These are phyloP conservation scores for Agrochola circellaris DNA, from an alignment of 2,888 invertebrate genomes.

Conservation along the genomic window DNA sequence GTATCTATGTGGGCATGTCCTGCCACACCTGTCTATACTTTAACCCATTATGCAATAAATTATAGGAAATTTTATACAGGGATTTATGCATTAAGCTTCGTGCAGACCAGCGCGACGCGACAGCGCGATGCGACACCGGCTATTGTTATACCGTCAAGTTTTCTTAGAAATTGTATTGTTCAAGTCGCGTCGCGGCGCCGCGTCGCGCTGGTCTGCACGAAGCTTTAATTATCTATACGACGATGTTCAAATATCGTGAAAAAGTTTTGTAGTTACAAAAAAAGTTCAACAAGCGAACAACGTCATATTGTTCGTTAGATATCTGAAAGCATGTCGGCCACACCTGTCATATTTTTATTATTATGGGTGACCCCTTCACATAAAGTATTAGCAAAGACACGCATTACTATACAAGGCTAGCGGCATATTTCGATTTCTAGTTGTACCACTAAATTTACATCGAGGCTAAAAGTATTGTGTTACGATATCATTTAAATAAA, in stretches of 20 bases:
- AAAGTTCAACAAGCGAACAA: not conserved
- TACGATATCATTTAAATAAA: constrained; percentile 60
- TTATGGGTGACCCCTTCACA: not conserved
- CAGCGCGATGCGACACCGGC: too few species aligned
- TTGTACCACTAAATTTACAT: constrained; percentile 26
- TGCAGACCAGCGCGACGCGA: too few species aligned
- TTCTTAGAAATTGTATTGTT: too few species aligned
- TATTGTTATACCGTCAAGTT: too few species aligned
- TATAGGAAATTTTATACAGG: not conserved
- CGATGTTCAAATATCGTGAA: not conserved
- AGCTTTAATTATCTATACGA: not conserved
- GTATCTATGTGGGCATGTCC: not conserved
- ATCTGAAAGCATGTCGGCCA: not conserved
- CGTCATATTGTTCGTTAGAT: not conserved
- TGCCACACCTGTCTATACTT: not conserved
- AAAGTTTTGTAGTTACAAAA: not conserved
- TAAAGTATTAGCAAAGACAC: constrained; percentile 15
- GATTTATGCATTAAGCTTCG: too few species aligned
- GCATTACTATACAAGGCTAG: constrained; percentile 26
- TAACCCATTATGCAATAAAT: not conserved
- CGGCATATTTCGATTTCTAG: constrained; percentile 17
- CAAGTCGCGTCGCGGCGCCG: too few species aligned
- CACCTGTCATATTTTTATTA: constrained; percentile 28
- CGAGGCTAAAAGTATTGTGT: constrained; percentile 56
- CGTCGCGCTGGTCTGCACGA: too few species aligned